Evolutionary conservation across 2,888 invertebrate genomes (phyloP).

Genomic region (Phaonia tiefii): DNA sequence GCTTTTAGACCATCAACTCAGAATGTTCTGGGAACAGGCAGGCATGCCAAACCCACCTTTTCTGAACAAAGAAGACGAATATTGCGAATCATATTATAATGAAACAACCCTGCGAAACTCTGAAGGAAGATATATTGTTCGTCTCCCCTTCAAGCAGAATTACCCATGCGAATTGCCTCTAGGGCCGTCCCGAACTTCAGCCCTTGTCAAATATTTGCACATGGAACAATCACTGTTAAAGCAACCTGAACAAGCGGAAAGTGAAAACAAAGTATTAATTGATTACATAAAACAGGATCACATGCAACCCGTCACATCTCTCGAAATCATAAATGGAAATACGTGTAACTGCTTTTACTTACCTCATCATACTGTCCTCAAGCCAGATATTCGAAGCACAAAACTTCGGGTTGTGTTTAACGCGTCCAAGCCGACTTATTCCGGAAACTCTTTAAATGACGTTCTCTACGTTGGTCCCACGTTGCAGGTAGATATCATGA

Average conservation of each 20-base stretch:
- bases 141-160: slow-evolving; percentile 26
- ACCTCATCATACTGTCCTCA: slow-evolving; percentile 64
- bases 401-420: slow-evolving; percentile 54
- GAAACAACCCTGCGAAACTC: not conserved
- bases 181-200: not conserved
- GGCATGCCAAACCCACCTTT: not conserved
- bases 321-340: not conserved
- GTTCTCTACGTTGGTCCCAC: not conserved
- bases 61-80: not conserved
- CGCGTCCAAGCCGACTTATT: slow-evolving; percentile 33
- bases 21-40: slow-evolving; percentile 33
- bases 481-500: not conserved
- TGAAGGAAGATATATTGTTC: not conserved
- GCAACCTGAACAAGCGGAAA: not conserved
- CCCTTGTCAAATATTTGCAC: not conserved
- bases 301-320: not conserved
- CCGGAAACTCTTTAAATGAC: not conserved
- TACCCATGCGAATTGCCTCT: slow-evolving; percentile 29
- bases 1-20: not conserved
- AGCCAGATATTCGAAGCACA: slow-evolving; percentile 36
- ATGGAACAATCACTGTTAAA: not conserved
- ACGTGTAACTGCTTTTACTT: slow-evolving; percentile 49
- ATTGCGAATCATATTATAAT: not conserved
- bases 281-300: slow-evolving; percentile 13
- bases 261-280: not conserved